Conservation (phyloP, 1,140 invertebrate species). For the Penaeus japonicus region DNA sequence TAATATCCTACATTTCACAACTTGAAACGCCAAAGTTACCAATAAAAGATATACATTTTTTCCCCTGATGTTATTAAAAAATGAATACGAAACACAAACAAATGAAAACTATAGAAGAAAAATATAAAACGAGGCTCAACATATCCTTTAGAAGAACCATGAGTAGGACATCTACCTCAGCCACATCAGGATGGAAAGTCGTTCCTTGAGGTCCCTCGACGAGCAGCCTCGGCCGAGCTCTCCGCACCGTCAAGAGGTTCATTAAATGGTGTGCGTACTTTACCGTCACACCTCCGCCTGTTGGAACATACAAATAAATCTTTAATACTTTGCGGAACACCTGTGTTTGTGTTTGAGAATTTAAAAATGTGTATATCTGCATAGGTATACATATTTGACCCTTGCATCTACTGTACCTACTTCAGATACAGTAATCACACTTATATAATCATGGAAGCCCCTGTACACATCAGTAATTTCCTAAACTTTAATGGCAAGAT, state of each 20-base stretch:
- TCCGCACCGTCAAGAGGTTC: slow-evolving; percentile 40
- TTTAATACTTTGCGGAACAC: not conserved
- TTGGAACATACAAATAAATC: not conserved
- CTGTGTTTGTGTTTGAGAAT: not conserved
- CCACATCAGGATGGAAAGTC: slow-evolving; percentile 49
- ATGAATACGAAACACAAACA: not conserved
- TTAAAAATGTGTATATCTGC: too few species aligned
- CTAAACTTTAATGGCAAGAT: too few species aligned
- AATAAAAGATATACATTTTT: too few species aligned
- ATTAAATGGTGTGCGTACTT: slow-evolving; percentile 32
- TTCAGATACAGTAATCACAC: too few species aligned
- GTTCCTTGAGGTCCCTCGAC: slow-evolving; percentile 33
- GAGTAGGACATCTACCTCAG: slow-evolving; percentile 6
- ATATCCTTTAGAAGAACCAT: not conserved
- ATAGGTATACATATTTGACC: too few species aligned
- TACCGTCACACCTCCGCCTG: slow-evolving; percentile 47
- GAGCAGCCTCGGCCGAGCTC: slow-evolving; percentile 42
- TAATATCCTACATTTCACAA: too few species aligned
- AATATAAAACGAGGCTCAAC: not conserved
- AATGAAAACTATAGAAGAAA: not conserved
- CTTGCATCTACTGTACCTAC: too few species aligned
- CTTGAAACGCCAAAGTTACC: too few species aligned
- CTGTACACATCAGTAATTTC: too few species aligned
- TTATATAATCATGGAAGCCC: too few species aligned
- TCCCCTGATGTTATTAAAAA: too few species aligned